These are phyloP conservation scores for Oxytorus armatus DNA, from an alignment of 2,888 invertebrate species.

Conservation along the genomic window DNA sequence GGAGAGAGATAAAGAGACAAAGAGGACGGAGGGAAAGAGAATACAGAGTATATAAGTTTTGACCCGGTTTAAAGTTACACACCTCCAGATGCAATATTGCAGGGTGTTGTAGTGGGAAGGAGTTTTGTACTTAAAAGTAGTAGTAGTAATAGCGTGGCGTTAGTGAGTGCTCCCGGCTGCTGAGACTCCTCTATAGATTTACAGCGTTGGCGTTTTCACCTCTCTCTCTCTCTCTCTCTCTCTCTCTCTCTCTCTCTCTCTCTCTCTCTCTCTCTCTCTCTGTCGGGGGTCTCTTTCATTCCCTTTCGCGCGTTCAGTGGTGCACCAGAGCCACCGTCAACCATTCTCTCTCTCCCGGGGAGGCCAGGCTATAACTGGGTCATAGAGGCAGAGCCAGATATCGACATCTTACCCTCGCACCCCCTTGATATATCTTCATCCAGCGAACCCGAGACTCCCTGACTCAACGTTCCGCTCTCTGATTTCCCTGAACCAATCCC, in stretches of 20 bases:
- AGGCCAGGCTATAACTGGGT: constrained; percentile 76
- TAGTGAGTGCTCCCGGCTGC: no score
- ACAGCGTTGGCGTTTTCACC: constrained; percentile 18
- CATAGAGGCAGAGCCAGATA: constrained; percentile 74
- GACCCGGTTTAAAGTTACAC: constrained; percentile 62
- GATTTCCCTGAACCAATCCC: constrained; percentile 2
- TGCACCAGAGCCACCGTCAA: constrained; percentile 28
- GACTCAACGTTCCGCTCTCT: background rate
- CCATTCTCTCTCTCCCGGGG: constrained; percentile 78
- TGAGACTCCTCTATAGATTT: constrained; percentile 20
- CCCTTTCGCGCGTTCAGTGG: constrained; percentile 31
- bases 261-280: background rate
- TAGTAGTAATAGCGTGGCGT: constrained; percentile 18
- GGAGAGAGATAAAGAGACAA: background rate
- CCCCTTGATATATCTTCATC: constrained; percentile 31
- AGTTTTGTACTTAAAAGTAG: background rate
- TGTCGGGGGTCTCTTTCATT: constrained; percentile 24
- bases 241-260: background rate
- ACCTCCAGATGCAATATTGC: constrained; percentile 14
- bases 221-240: background rate
- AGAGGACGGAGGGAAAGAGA: background rate
- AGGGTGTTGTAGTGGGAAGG: background rate
- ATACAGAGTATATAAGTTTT: constrained; percentile 12
- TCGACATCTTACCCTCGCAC: constrained; percentile 74
- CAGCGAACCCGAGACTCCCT: background rate